These are phyloP conservation scores for Eueides isabella DNA, from an alignment of 1,140 invertebrate genomes.

Conservation along the genomic window DNA sequence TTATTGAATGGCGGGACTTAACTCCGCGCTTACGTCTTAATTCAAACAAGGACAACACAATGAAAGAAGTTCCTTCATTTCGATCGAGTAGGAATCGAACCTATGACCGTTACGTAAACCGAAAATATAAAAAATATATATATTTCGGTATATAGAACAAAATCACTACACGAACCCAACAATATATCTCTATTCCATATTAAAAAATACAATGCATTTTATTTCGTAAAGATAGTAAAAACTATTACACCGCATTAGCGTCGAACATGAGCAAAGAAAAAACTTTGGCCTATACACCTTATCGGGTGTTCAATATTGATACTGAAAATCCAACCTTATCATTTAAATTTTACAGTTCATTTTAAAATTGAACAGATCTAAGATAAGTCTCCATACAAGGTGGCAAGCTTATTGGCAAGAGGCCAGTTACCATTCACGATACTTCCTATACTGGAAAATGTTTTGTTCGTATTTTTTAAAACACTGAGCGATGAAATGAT, in stretches of 20 bases:
- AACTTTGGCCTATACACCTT: slow-evolving; percentile 32
- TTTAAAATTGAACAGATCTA: slow-evolving; percentile 23
- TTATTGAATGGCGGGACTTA: no score
- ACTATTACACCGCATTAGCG: slow-evolving; percentile 51
- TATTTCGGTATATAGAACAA: no score
- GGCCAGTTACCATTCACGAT: slow-evolving; percentile 50
- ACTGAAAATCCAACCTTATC: slow-evolving; percentile 10
- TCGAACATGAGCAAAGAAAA: slow-evolving; percentile 54
- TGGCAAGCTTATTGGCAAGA: slow-evolving; percentile 47
- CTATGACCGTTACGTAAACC: no score
- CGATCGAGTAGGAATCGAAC: no score
- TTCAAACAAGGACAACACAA: no score
- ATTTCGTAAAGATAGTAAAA: slow-evolving; percentile 29
- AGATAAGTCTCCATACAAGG: slow-evolving; percentile 43
- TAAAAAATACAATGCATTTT: slow-evolving; percentile 8
- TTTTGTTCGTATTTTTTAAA: slow-evolving; percentile 43
- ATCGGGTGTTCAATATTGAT: slow-evolving; percentile 7
- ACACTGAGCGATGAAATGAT: slow-evolving; percentile 23
- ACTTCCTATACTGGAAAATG: slow-evolving; percentile 50
- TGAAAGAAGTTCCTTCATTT: no score
- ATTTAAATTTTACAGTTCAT: slow-evolving; percentile 21
- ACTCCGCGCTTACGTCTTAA: no score
- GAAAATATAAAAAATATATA: no score
- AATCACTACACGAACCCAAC: no score
- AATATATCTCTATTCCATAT: no score